A percentile compares a stretch with the other conserved stretches of the same genome.
phyloP scores from a whole-genome alignment of 2,797 vertebrate genomes.

The Argentina silus region DNA sequence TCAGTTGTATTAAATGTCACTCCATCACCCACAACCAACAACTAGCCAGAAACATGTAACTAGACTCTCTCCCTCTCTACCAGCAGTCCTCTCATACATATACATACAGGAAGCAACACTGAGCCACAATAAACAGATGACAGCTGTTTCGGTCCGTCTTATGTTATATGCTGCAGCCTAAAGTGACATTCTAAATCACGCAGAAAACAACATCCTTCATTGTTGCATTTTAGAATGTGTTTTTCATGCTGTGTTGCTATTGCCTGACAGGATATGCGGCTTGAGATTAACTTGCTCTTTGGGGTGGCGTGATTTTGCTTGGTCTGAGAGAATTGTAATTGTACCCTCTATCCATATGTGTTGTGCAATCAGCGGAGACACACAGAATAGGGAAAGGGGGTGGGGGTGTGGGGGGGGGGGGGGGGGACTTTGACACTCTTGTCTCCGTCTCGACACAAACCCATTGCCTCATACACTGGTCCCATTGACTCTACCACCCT shows the following conservation, averaged over 20 bases:
- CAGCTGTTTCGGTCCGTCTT: conserved; percentile 59
- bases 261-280: conserved; percentile 21
- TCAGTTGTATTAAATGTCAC: conserved; percentile 49
- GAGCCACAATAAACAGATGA: conserved; percentile 39
- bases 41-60: conserved; percentile 16
- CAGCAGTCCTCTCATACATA: conserved; percentile 22
- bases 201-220: conserved; percentile 53
- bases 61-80: conserved; percentile 25
- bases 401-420: too few species aligned
- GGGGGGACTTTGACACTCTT: conserved; percentile 10
- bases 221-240: conserved; percentile 35
- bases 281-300: conserved; percentile 20
- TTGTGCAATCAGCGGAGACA: conserved; percentile 1
- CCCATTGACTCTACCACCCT: conserved; percentile 35
- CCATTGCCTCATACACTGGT: conserved; percentile 21
- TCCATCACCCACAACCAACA: conserved; percentile 39
- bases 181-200: conserved; percentile 48
- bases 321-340: conserved; percentile 7
- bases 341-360: background rate
- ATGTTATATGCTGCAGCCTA: conserved; percentile 45
- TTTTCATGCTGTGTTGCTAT: conserved; percentile 35
- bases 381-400: background rate
- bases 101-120: conserved; percentile 41
- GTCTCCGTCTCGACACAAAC: conserved; percentile 34
- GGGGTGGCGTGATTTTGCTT: conserved; percentile 41